A percentile compares a stretch with the other conserved stretches of the same genome.
These are phyloP conservation scores for Drosophila fuyamai DNA, from an alignment of 1,140 invertebrate genomes.

Conservation along the genomic window DNA sequence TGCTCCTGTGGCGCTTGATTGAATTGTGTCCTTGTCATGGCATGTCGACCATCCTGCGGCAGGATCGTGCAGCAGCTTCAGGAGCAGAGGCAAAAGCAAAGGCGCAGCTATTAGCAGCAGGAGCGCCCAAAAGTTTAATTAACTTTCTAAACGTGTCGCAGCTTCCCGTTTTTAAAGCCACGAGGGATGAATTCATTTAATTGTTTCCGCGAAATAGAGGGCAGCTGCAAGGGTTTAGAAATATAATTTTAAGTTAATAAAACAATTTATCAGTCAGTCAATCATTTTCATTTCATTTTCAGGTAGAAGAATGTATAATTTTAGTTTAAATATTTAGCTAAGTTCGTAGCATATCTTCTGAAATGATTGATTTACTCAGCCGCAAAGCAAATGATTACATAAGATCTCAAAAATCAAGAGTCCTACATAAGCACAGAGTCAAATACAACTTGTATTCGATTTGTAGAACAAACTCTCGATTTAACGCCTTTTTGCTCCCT, in stretches of 20 bases:
- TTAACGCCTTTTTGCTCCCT: not conserved
- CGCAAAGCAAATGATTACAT: not conserved
- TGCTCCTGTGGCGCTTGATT: constrained; percentile 66
- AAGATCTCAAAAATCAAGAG: not conserved
- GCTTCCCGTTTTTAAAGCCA: constrained; percentile 13
- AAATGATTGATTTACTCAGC: not conserved
- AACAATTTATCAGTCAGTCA: too few relatives aligned
- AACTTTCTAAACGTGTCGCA: constrained; percentile 65
- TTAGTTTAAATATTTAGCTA: too few relatives aligned
- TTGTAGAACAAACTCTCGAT: constrained; percentile 6
- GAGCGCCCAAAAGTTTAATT: constrained; percentile 65
- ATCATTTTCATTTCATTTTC: too few relatives aligned
- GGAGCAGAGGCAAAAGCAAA: not conserved
- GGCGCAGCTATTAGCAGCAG: not conserved
- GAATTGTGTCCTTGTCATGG: constrained; percentile 77
- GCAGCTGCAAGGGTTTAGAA: not conserved
- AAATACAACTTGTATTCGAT: constrained; percentile 1
- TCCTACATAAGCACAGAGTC: not conserved
- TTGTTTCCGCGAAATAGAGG: not conserved
- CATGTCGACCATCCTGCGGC: constrained; percentile 41
- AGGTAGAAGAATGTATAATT: too few relatives aligned
- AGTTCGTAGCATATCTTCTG: too few relatives aligned
- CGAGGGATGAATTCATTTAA: constrained; percentile 19
- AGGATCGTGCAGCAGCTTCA: not conserved
- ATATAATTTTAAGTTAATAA: not conserved